phyloP scores from a whole-genome alignment of 2,113 vertebrate species.

The Rhea americana region DNA sequence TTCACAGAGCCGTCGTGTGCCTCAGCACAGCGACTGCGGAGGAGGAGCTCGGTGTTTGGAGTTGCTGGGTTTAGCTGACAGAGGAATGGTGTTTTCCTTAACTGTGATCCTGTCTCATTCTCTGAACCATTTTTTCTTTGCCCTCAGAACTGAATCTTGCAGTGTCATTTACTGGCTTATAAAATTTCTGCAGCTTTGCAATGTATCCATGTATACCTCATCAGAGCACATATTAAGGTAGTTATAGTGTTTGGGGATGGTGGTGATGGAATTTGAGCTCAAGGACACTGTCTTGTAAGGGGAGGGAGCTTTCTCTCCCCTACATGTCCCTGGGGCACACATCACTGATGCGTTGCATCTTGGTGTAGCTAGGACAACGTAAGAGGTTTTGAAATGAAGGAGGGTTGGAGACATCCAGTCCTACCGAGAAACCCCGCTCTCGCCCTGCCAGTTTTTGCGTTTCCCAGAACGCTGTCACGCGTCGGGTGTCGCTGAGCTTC shows the following conservation, averaged over 20 bases:
- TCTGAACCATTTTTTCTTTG: not conserved
- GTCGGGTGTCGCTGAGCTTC: not conserved
- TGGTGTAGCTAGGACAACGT: not conserved
- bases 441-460: not conserved
- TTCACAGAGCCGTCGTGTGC: not conserved
- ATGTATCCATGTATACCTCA: rapidly evolving
- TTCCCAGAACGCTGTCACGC: not conserved
- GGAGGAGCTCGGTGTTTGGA: not conserved
- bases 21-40: not conserved
- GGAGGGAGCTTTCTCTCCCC: not conserved
- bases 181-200: not conserved
- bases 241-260: not conserved
- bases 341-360: not conserved
- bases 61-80: not conserved
- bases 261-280: not conserved
- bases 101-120: not conserved
- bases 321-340: not conserved
- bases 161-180: not conserved
- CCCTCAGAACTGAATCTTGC: not conserved
- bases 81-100: not conserved
- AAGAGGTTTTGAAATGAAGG: not conserved
- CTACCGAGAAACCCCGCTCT: not conserved
- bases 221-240: not conserved
- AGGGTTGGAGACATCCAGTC: not conserved
- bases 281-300: rapidly evolving